phyloP scores from a whole-genome alignment of 2,888 invertebrate species.

The Netelia fuscicornis region DNA sequence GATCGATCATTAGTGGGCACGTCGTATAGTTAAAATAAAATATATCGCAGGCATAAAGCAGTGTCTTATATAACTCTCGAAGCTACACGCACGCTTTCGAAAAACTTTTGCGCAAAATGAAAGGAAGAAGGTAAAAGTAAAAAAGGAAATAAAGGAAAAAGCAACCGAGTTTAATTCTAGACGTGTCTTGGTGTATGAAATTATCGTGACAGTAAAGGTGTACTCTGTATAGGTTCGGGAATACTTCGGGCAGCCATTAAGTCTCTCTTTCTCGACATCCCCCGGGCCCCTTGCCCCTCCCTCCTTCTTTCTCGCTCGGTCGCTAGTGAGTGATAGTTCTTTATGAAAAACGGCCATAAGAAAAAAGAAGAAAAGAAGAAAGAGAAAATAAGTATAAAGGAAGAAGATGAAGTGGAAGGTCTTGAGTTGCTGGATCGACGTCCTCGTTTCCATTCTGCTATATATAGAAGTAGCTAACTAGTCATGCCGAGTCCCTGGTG shows the following conservation, averaged over 20 bases:
- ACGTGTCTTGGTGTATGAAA: conserved; percentile 37
- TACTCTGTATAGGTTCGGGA: conserved; percentile 29
- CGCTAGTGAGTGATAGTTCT: conserved; percentile 30
- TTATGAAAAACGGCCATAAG: conserved; percentile 29
- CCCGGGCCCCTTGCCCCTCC: not conserved
- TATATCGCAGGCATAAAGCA: conserved; percentile 39
- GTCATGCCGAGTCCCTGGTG: conserved; percentile 39
- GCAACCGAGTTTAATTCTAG: conserved; percentile 39
- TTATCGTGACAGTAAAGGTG: conserved; percentile 51
- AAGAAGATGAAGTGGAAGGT: conserved; percentile 33
- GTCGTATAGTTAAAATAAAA: conserved; percentile 53
- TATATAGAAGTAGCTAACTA: conserved; percentile 38
- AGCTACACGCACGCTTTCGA: conserved; percentile 27
- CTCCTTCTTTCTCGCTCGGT: conserved; percentile 8
- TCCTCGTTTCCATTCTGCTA: conserved; percentile 30
- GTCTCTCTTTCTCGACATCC: not conserved
- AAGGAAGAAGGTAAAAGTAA: not conserved
- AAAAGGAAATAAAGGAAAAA: conserved; percentile 33
- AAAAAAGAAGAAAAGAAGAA: not conserved
- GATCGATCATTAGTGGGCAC: conserved; percentile 51
- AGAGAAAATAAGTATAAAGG: conserved; percentile 15
- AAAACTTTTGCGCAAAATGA: conserved; percentile 17
- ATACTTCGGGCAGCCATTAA: conserved; percentile 48
- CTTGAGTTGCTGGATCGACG: conserved; percentile 25
- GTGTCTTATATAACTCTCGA: conserved; percentile 31